Percentiles rank a stretch among this genome's conserved stretches.
These are phyloP conservation scores for Manis javanica DNA, from an alignment of 2,797 vertebrate genomes.

Conservation along the genomic window DNA sequence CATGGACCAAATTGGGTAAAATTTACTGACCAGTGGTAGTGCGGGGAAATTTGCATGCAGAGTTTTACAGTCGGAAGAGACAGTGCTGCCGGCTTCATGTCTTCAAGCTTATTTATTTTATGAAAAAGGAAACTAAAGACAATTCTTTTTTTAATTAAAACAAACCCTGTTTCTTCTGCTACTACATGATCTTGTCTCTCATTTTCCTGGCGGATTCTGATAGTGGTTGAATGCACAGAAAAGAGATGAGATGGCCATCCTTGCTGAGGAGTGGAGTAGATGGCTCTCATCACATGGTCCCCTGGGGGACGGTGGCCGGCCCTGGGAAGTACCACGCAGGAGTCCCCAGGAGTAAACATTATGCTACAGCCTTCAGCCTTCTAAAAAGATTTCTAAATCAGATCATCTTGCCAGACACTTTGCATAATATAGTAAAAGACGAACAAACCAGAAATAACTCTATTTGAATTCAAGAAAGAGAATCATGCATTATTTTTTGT, in stretches of 20 bases:
- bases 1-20: rapidly evolving
- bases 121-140: background rate
- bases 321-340: background rate
- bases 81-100: rapidly evolving
- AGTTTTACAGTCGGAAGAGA: rapidly evolving
- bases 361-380: background rate
- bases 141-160: no score
- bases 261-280: no score
- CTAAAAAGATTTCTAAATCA: background rate
- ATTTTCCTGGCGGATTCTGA: rapidly evolving
- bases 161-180: rapidly evolving
- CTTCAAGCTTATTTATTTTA: no score
- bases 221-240: rapidly evolving
- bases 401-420: background rate
- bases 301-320: background rate
- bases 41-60: rapidly evolving
- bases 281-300: rapidly evolving
- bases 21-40: background rate
- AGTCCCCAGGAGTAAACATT: background rate
- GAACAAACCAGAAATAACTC: background rate
- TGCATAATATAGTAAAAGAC: background rate
- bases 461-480: background rate
- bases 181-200: rapidly evolving
- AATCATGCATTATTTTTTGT: background rate
- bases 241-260: background rate